Evolutionary conservation across 2,888 invertebrate species (phyloP).

Genomic region (Rotaria sp.): DNA sequence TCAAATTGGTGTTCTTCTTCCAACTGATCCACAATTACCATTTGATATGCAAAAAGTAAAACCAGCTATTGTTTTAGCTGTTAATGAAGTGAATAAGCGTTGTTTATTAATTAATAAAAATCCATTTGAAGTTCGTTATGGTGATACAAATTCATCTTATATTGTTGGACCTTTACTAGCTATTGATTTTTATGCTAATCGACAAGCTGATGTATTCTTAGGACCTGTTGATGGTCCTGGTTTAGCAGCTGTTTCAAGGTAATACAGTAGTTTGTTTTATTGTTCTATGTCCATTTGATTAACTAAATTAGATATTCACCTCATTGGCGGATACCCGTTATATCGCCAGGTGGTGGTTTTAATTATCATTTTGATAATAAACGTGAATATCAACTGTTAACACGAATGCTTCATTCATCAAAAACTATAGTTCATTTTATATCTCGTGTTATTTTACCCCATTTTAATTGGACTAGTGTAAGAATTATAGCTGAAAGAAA

Average conservation of each 20-base stretch:
- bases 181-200: conserved; percentile 6
- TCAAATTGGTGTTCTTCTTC: conserved; percentile 17
- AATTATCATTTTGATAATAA: conserved; percentile 29
- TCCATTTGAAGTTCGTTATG: background rate
- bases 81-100: background rate
- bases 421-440: conserved; percentile 5
- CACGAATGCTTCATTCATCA: conserved; percentile 19
- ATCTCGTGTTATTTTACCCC: background rate
- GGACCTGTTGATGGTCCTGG: conserved; percentile 22
- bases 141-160: conserved; percentile 22
- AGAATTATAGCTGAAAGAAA: conserved; percentile 19
- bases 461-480: conserved; percentile 12
- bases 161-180: background rate
- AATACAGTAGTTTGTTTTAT: background rate
- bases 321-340: conserved; percentile 6
- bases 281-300: background rate
- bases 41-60: background rate
- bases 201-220: conserved; percentile 1
- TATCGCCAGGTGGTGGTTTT: conserved; percentile 7
- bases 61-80: conserved; percentile 19
- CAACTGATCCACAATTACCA: background rate
- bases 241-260: background rate
- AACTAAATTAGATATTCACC: background rate
- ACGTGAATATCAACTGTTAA: conserved; percentile 25
- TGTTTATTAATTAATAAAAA: background rate